These are phyloP conservation scores for Siniperca knerii DNA, from an alignment of 2,113 vertebrate species.

Conservation along the genomic window DNA sequence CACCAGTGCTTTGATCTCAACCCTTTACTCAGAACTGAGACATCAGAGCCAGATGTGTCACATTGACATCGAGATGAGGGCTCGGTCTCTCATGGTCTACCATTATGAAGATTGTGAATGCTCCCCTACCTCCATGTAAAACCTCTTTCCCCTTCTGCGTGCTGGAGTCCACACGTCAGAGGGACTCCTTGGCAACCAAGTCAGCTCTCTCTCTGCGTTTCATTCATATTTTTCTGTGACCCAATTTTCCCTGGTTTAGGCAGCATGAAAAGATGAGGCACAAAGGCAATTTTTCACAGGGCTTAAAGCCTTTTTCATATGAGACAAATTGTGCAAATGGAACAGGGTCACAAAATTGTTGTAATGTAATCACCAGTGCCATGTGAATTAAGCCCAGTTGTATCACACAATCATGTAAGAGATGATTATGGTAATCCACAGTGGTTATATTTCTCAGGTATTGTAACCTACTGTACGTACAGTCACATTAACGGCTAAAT, in stretches of 20 bases:
- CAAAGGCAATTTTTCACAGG: conserved; percentile 76
- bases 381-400: conserved; percentile 49
- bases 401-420: conserved; percentile 39
- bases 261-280: conserved; percentile 68
- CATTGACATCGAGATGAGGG: conserved; percentile 37
- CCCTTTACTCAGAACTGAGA: conserved; percentile 1
- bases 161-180: conserved; percentile 50
- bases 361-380: conserved; percentile 63
- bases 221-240: conserved; percentile 80
- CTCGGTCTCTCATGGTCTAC: not conserved
- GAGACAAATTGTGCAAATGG: conserved; percentile 69
- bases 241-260: conserved; percentile 76
- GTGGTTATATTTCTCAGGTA: conserved; percentile 49
- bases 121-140: conserved; percentile 40
- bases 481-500: conserved; percentile 3
- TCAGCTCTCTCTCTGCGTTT: conserved; percentile 56
- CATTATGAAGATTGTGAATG: conserved; percentile 34
- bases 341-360: conserved; percentile 64
- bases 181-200: conserved; percentile 72
- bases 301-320: conserved; percentile 67
- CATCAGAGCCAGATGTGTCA: conserved; percentile 41
- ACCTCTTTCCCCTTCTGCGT: conserved; percentile 21
- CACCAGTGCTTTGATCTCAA: conserved; percentile 20
- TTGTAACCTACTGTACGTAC: conserved; percentile 13
- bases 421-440: conserved; percentile 60